These are phyloP conservation scores for Bombus confusus DNA, from an alignment of 1,140 invertebrate species.

Conservation along the genomic window DNA sequence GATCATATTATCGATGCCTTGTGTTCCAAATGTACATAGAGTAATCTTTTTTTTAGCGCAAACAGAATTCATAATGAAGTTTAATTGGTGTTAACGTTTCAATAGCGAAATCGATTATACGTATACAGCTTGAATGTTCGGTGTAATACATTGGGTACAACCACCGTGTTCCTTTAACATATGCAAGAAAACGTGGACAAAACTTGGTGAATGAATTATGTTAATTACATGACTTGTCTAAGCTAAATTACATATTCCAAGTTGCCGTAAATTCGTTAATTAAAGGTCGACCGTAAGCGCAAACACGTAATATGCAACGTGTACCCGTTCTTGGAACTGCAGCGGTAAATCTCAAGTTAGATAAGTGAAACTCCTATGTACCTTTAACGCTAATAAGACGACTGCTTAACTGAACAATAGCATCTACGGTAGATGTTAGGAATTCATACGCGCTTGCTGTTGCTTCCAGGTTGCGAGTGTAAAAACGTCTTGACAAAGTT, in stretches of 20 bases:
- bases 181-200: not conserved
- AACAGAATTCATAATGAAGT: too few relatives aligned
- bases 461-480: not conserved
- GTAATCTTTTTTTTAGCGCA: too few relatives aligned
- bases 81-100: too few relatives aligned
- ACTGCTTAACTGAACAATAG: constrained; percentile 17
- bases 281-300: constrained; percentile 39
- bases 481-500: not conserved
- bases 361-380: constrained; percentile 40
- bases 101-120: not conserved
- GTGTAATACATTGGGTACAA: not conserved
- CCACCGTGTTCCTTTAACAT: not conserved
- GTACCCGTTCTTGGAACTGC: constrained; percentile 25
- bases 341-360: constrained; percentile 40
- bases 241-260: constrained; percentile 42
- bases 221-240: constrained; percentile 44
- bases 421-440: not conserved
- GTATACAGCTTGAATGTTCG: not conserved
- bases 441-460: not conserved
- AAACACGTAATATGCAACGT: constrained; percentile 37
- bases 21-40: too few relatives aligned
- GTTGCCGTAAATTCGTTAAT: constrained; percentile 52
- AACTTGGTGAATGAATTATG: constrained; percentile 47
- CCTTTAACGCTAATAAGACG: constrained; percentile 39
- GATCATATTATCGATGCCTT: too few relatives aligned